A percentile compares a stretch with the other conserved stretches of the same genome.
Evolutionary conservation across 2,113 vertebrate species (phyloP).

Genomic region (Callipepla squamata): DNA sequence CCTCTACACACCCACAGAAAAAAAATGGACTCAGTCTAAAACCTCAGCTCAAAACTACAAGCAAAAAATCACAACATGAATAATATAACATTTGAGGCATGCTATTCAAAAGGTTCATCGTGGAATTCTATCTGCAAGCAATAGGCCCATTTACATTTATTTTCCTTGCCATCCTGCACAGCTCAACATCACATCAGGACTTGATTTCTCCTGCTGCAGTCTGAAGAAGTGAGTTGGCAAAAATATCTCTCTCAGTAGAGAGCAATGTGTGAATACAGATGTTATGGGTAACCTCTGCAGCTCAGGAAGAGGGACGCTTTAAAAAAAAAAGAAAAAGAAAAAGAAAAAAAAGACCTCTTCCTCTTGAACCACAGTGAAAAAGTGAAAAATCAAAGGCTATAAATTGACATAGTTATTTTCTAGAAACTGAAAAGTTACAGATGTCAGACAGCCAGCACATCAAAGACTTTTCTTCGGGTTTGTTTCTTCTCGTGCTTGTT

Average conservation of each 20-base stretch:
- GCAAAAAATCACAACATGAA: background rate
- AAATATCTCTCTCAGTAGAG: background rate
- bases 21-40: background rate
- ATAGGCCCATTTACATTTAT: background rate
- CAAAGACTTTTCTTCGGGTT: background rate
- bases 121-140: background rate
- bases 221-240: background rate
- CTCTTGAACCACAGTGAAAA: background rate
- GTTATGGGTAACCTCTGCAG: background rate
- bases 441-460: background rate
- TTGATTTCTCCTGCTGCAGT: background rate
- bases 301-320: background rate
- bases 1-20: background rate
- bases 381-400: background rate
- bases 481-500: background rate
- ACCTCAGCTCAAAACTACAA: background rate
- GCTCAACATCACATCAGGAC: background rate
- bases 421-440: slow-evolving; percentile 1
- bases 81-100: background rate
- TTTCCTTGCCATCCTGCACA: background rate
- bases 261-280: background rate
- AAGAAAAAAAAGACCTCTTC: background rate
- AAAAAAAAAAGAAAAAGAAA: background rate
- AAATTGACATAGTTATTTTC: background rate
- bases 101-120: background rate